A percentile compares a stretch with the other conserved stretches of the same genome.
These are phyloP conservation scores for Chydorus sphaericus DNA, from an alignment of 2,888 invertebrate species.

Conservation along the genomic window DNA sequence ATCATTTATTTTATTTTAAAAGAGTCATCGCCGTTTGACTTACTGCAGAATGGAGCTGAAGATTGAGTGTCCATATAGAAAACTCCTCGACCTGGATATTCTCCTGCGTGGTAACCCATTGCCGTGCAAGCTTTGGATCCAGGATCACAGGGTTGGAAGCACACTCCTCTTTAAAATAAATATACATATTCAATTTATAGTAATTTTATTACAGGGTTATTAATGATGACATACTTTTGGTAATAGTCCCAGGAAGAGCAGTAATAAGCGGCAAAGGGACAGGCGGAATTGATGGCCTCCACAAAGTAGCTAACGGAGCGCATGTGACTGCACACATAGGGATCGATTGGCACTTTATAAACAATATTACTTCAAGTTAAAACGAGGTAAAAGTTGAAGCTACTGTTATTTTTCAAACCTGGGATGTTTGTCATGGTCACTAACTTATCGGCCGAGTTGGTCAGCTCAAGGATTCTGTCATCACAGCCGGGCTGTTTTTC, in stretches of 20 bases:
- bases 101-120: conserved; percentile 39
- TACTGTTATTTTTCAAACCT: background rate
- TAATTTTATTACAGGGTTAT: background rate
- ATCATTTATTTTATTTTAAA: too few relatives aligned
- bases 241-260: conserved; percentile 27
- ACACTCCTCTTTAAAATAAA: background rate
- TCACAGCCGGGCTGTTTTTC: conserved; percentile 47
- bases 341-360: conserved; percentile 25
- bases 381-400: background rate
- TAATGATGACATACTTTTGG: conserved; percentile 18
- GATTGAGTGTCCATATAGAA: conserved; percentile 40
- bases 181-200: background rate
- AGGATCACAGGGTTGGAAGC: conserved; percentile 7
- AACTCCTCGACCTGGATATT: conserved; percentile 32
- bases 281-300: conserved; percentile 34
- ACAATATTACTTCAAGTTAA: background rate
- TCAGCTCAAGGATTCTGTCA: conserved; percentile 20
- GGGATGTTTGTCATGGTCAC: conserved; percentile 14
- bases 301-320: conserved; percentile 42
- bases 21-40: too few relatives aligned
- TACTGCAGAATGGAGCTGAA: conserved; percentile 39
- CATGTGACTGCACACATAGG: conserved; percentile 46
- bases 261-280: conserved; percentile 27
- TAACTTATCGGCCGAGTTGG: conserved; percentile 19
- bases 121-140: conserved; percentile 39